Evolutionary conservation across 2,888 invertebrate species (phyloP).

Genomic region (Lottia scabra): DNA sequence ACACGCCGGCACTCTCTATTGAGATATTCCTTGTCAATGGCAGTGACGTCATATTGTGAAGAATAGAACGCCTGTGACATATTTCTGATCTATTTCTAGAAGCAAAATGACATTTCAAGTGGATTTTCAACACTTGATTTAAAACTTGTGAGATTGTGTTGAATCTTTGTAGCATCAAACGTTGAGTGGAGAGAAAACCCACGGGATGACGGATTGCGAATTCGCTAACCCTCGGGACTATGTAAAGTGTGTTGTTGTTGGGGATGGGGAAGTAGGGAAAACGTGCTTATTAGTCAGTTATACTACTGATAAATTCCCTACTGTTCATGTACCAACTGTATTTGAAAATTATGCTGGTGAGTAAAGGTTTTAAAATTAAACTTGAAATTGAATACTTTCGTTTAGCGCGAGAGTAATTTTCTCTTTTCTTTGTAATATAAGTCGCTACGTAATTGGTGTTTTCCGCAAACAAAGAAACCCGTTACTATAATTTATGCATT

Average conservation of each 20-base stretch:
- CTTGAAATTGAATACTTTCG: too few species aligned
- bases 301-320: constrained; percentile 33
- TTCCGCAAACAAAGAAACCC: not conserved
- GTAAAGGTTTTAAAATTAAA: not conserved
- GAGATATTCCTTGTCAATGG: too few species aligned
- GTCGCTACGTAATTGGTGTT: not conserved
- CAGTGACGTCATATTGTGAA: too few species aligned
- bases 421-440: not conserved
- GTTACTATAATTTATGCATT: not conserved
- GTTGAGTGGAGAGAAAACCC: too few species aligned
- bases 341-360: constrained; percentile 22
- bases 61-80: too few species aligned
- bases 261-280: constrained; percentile 39
- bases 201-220: not conserved
- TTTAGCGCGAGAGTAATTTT: too few species aligned
- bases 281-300: constrained; percentile 34
- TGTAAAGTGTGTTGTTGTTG: constrained; percentile 37
- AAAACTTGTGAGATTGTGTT: too few species aligned
- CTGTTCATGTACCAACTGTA: constrained; percentile 32
- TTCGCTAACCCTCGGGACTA: constrained; percentile 9
- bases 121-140: too few species aligned
- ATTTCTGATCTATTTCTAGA: too few species aligned
- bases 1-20: too few species aligned
- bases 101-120: too few species aligned
- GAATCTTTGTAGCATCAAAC: too few species aligned